phyloP scores from a whole-genome alignment of 1,140 invertebrate species.

The Lysiphlebus fabarum region DNA sequence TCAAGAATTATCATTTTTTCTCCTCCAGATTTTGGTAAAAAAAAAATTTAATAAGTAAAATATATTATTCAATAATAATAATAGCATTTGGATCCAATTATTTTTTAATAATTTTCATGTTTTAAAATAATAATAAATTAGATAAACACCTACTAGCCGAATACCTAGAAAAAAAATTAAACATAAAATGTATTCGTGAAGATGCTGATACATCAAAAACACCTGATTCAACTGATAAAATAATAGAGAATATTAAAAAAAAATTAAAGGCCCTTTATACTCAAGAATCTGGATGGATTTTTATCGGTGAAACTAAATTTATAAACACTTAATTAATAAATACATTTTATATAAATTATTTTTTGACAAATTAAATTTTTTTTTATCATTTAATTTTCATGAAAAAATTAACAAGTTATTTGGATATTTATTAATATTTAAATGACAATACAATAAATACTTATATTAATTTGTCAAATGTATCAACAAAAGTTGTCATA shows the following conservation, averaged over 20 bases:
- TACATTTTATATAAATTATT: background rate
- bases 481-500: no score
- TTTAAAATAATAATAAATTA: constrained; percentile 9
- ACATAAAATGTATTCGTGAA: constrained; percentile 34
- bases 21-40: constrained; percentile 42
- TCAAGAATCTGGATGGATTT: constrained; percentile 38
- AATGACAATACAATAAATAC: no score
- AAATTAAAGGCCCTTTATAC: constrained; percentile 24
- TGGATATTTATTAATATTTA: no score
- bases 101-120: background rate
- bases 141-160: constrained; percentile 37
- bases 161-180: constrained; percentile 39
- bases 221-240: constrained; percentile 23
- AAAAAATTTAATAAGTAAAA: no score
- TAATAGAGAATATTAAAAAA: constrained; percentile 29
- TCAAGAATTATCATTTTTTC: constrained; percentile 51
- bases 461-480: no score
- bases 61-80: no score
- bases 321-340: background rate
- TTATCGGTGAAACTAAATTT: constrained; percentile 36
- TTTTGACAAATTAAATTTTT: background rate
- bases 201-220: constrained; percentile 29
- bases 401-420: no score
- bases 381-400: constrained; percentile 6
- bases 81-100: no score